phyloP scores from a whole-genome alignment of 1,140 invertebrate genomes.

The Nephotettix cincticeps region DNA sequence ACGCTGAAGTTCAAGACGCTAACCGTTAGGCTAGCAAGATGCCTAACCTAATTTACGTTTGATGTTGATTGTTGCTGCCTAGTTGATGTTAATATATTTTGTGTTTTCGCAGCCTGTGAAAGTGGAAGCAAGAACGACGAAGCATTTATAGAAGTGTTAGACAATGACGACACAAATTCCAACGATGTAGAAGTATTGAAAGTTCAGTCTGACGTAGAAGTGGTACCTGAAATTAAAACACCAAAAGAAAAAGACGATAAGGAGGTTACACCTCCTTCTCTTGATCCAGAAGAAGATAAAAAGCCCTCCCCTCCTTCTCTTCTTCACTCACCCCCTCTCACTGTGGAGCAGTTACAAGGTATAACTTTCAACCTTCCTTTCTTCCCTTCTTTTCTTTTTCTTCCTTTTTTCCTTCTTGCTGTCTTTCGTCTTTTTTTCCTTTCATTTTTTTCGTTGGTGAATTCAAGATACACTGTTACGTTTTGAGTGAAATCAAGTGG shows the following conservation, averaged over 20 bases:
- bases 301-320: conserved; percentile 16
- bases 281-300: conserved; percentile 22
- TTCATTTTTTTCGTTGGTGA: too few relatives aligned
- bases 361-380: too few relatives aligned
- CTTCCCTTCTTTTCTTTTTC: too few relatives aligned
- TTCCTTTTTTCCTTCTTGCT: too few relatives aligned
- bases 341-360: neutral
- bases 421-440: too few relatives aligned
- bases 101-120: conserved; percentile 41
- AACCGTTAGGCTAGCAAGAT: too few relatives aligned
- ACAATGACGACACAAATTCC: too few relatives aligned
- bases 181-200: too few relatives aligned
- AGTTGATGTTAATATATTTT: neutral
- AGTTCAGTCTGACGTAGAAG: neutral
- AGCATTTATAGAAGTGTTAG: neutral
- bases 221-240: neutral
- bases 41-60: too few relatives aligned
- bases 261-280: neutral
- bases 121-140: conserved; percentile 31
- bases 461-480: too few relatives aligned
- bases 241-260: neutral
- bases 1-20: too few relatives aligned
- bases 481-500: too few relatives aligned
- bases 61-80: neutral
- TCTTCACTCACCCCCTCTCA: neutral